Conservation (phyloP, 2,797 vertebrate genomes). For the Rhincodon typus region DNA sequence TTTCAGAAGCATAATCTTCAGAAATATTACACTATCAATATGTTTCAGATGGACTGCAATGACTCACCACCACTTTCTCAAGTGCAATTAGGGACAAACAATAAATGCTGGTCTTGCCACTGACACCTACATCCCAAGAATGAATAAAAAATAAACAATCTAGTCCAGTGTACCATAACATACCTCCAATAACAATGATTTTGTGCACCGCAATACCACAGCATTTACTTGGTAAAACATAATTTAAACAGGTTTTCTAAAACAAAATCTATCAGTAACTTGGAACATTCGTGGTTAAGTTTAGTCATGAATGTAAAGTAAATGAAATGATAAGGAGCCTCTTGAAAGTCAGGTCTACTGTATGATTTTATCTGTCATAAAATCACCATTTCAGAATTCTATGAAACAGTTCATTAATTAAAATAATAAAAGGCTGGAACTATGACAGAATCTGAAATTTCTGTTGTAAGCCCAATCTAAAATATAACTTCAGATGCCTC, state of each 20-base stretch:
- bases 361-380: constrained; percentile 7
- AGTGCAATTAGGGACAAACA: neutral
- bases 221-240: neutral
- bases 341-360: constrained; percentile 3
- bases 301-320: neutral
- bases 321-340: neutral
- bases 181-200: neutral
- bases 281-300: neutral
- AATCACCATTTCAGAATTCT: constrained; percentile 17
- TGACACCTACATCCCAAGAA: too few species aligned
- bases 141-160: too few species aligned
- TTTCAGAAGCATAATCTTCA: neutral
- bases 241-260: neutral
- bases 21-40: neutral
- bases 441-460: neutral
- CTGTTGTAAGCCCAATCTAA: neutral
- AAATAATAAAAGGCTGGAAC: neutral
- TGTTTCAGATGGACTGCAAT: neutral
- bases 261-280: neutral
- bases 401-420: neutral
- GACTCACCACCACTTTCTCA: neutral
- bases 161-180: too few species aligned
- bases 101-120: too few species aligned
- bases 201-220: neutral
- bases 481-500: neutral